These are phyloP conservation scores for Tolypeutes matacus DNA, from an alignment of 2,797 vertebrate species.

Conservation along the genomic window DNA sequence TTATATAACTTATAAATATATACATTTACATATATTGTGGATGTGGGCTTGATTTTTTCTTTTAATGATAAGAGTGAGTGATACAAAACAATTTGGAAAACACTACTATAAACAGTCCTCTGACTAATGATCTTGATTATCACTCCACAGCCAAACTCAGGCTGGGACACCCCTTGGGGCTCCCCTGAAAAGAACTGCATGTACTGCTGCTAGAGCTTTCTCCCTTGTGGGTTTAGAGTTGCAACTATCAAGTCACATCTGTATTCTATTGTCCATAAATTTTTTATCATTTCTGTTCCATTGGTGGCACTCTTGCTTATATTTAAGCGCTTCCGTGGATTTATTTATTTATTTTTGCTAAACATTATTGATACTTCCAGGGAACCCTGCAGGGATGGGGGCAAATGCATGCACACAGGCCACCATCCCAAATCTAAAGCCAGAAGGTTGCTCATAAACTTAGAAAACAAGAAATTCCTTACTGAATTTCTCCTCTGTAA, in stretches of 20 bases:
- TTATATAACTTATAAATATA: conserved; percentile 55
- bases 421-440: not conserved
- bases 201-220: not conserved
- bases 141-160: not conserved
- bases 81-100: conserved; percentile 51
- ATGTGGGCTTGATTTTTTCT: conserved; percentile 13
- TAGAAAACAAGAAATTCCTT: conserved; percentile 14
- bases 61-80: not conserved
- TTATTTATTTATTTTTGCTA: not conserved
- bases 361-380: not conserved
- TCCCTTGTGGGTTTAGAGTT: conserved; percentile 26
- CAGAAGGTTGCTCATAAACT: not conserved
- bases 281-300: conserved; percentile 63
- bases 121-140: conserved; percentile 6
- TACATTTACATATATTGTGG: conserved; percentile 39
- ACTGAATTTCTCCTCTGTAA: not conserved
- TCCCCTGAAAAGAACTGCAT: not conserved
- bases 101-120: not conserved
- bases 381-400: not conserved
- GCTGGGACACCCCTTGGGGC: not conserved
- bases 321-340: not conserved
- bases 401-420: not conserved
- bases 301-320: not conserved
- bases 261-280: conserved; percentile 55
- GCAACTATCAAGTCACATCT: conserved; percentile 45